phyloP scores from a whole-genome alignment of 2,888 invertebrate genomes.

The Scaptomyza polygonia region DNA sequence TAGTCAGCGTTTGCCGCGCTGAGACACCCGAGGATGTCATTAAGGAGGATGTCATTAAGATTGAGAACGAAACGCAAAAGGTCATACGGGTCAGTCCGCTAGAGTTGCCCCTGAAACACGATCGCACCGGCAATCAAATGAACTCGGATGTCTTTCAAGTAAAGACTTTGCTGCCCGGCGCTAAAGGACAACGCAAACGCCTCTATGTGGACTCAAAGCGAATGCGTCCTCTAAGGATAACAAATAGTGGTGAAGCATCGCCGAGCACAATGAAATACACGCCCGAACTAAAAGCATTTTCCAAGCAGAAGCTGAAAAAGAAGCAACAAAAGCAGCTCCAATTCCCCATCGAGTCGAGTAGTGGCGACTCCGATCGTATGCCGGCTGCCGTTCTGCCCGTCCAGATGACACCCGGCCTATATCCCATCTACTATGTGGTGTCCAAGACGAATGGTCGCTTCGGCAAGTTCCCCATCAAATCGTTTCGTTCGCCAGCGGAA shows the following conservation, averaged over 20 bases:
- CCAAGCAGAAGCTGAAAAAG: constrained; percentile 64
- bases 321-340: constrained; percentile 78
- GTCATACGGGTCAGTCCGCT: constrained; percentile 81
- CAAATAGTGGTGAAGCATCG: constrained; percentile 51
- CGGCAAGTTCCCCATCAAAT: constrained; percentile 81
- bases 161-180: constrained; percentile 65
- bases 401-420: constrained; percentile 80
- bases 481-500: constrained; percentile 74
- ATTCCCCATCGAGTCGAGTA: constrained; percentile 69
- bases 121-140: constrained; percentile 53
- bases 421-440: constrained; percentile 81
- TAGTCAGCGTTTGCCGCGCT: constrained; percentile 6
- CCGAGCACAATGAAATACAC: constrained; percentile 63
- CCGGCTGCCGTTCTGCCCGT: constrained; percentile 71
- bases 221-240: constrained; percentile 56
- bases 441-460: constrained; percentile 82
- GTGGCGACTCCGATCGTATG: constrained; percentile 16
- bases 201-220: constrained; percentile 68
- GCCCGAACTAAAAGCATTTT: constrained; percentile 68
- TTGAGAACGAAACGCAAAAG: constrained; percentile 78
- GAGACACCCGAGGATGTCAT: constrained; percentile 55
- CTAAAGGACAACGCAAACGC: constrained; percentile 41
- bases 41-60: constrained; percentile 78
- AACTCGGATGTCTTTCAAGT: constrained; percentile 81
- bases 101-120: constrained; percentile 72